Evolutionary conservation across 1,140 invertebrate genomes (phyloP), one percentile per base, ranked within the genome.

Genomic region (Hesperophylax magnus): DNA sequence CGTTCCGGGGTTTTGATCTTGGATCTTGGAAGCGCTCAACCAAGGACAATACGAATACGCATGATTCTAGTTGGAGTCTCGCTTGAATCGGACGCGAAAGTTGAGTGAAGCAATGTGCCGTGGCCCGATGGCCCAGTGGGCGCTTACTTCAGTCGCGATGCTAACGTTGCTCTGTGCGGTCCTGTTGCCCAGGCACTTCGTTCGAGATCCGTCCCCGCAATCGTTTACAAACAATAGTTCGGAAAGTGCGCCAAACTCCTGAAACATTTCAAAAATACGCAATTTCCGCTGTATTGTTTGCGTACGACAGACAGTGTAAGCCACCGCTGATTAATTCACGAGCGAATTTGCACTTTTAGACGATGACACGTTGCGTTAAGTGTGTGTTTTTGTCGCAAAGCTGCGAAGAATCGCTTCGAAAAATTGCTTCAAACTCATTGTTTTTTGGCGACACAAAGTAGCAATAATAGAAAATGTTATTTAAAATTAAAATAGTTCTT

Each of bases 41-140:
- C 56, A 58, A n/a, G 58, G 58, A 24, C 58, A 24, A 61, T 18
- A 14, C 39, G 39, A 14, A 47, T 47, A 61, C 58, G 58, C 58
- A 61, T 15, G 20, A 5, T 2, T 61, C 58, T 20, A 24, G 9
- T 61, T 24, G 39, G 39, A 47, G 11, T 47, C 24, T 11, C 11
- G 58, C 58, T 61, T 61, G 58, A 24, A 61, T 61, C 58, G 24
- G 24, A 61, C 58, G 58, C 58, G 58, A 61, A 61, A 61, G 58
- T 61, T 24, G 58, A 61, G 58, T 61, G 58, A 61, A 61, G 56
- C 56, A 22, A 15, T 20, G 58, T 15, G 18, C 17, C 20, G 39
- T 14, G 39, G 39, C 34, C n/a, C n/a, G n/a, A n/a, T n/a, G n/a
- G n/a, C n/a, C n/a, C n/a, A n/a, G n/a, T n/a, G n/a, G n/a, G n/a